Percentiles rank a stretch among this genome's conserved stretches.
Conservation (phyloP, 2,888 invertebrate species). For the Leptinotarsa juncta region DNA sequence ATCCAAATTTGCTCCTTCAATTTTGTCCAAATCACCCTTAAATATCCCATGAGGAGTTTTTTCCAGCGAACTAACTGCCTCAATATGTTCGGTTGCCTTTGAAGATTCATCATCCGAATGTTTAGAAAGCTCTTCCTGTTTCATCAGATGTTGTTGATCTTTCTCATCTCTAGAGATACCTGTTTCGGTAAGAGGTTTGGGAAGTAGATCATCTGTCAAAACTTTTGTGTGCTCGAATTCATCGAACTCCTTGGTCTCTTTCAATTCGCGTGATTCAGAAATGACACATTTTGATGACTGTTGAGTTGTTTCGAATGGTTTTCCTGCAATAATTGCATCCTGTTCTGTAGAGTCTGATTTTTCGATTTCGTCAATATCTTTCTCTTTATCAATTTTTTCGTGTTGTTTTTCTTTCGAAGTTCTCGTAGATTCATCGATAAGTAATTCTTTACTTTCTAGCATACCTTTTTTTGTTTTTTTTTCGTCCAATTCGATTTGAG, state of each 20-base stretch:
- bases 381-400: background rate
- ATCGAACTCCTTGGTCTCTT: too few species aligned
- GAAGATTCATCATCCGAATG: too few species aligned
- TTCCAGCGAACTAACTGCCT: too few species aligned
- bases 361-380: background rate
- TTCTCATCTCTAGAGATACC: background rate
- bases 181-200: background rate
- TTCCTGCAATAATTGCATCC: too few species aligned
- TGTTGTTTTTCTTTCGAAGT: background rate
- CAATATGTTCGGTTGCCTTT: too few species aligned
- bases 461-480: too few species aligned
- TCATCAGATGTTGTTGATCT: background rate
- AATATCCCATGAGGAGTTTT: too few species aligned
- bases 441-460: background rate
- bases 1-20: slow-evolving; percentile 29
- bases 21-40: slow-evolving; percentile 27
- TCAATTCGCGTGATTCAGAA: background rate
- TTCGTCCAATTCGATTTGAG: too few species aligned
- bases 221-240: too few species aligned
- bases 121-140: slow-evolving; percentile 19
- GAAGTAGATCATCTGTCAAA: slow-evolving; percentile 1
- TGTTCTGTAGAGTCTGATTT: too few species aligned
- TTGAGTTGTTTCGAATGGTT: too few species aligned
- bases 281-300: background rate
- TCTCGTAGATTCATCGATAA: background rate